Evolutionary conservation across 2,113 vertebrate species (phyloP).

Genomic region (Pteruthius melanotis): DNA sequence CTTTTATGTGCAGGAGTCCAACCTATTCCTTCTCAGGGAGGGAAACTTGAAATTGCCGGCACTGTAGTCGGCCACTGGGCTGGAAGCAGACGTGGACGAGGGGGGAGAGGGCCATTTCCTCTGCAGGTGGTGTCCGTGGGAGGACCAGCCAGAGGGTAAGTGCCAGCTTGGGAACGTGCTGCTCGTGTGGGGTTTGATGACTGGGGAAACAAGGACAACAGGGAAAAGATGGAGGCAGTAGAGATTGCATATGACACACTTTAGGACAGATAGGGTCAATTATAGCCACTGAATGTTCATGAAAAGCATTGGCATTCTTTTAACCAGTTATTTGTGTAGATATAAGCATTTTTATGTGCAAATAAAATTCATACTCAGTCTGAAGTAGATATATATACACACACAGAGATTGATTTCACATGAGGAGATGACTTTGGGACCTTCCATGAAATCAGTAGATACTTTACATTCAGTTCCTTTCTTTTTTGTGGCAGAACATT

Average conservation of each 20-base stretch:
- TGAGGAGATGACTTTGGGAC: neutral
- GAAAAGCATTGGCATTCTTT: neutral
- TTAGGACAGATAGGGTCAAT: neutral
- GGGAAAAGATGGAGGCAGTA: neutral
- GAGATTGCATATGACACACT: neutral
- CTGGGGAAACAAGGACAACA: neutral
- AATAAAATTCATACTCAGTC: neutral
- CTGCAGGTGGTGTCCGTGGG: conserved; percentile 94
- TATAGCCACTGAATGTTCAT: neutral
- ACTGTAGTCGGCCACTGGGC: conserved; percentile 97
- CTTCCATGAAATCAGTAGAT: neutral
- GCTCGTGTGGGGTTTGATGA: neutral
- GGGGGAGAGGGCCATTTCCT: conserved; percentile 86
- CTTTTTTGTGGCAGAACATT: neutral
- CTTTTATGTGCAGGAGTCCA: conserved; percentile 80
- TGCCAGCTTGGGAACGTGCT: neutral
- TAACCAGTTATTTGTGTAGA: neutral
- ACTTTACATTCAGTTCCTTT: neutral
- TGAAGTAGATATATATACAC: neutral
- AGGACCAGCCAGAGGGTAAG: conserved; percentile 88
- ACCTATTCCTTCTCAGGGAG: conserved; percentile 89
- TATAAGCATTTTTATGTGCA: neutral
- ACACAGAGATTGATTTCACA: neutral
- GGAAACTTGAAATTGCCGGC: conserved; percentile 95
- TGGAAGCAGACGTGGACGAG: conserved; percentile 84